A percentile compares a stretch with the other conserved stretches of the same genome.
phyloP scores from a whole-genome alignment of 2,113 vertebrate genomes.

The Agelaius phoeniceus region DNA sequence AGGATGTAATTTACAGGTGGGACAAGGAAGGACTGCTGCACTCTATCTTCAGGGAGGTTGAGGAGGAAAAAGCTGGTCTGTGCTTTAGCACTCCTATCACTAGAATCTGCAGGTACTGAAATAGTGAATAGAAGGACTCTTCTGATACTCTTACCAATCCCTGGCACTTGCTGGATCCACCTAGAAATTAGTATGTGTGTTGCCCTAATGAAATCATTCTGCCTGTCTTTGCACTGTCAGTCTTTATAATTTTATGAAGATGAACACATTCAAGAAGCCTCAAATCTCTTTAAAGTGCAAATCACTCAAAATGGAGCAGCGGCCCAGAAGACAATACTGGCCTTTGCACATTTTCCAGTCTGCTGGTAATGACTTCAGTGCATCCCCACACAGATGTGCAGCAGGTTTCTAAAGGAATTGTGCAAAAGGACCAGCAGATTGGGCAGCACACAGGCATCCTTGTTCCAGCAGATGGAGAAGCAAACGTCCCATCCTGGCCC shows the following conservation, averaged over 20 bases:
- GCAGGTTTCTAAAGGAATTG: not conserved
- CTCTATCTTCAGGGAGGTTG: not conserved
- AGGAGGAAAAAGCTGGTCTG: not conserved
- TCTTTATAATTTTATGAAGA: slow-evolving; percentile 4
- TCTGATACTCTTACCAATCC: not conserved
- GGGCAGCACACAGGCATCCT: not conserved
- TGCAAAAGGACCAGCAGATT: not conserved
- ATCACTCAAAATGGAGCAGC: not conserved
- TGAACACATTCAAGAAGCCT: not conserved
- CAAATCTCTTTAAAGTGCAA: not conserved
- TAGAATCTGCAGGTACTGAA: not conserved
- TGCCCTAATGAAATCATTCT: not conserved
- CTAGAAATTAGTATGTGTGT: not conserved
- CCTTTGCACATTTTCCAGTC: not conserved
- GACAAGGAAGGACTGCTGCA: not conserved
- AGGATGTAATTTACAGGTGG: not conserved
- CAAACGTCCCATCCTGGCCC: not conserved
- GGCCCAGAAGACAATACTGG: not conserved
- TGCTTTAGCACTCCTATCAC: not conserved
- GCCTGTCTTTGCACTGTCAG: not conserved
- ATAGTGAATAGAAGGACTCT: not conserved
- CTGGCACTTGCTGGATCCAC: not conserved
- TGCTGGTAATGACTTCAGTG: not conserved
- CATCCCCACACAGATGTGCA: not conserved
- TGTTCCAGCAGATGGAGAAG: not conserved